A percentile compares a stretch with the other conserved stretches of the same genome.
Evolutionary conservation across 2,797 vertebrate species (phyloP).

Genomic region (Cryptoblepharus egeriae): DNA sequence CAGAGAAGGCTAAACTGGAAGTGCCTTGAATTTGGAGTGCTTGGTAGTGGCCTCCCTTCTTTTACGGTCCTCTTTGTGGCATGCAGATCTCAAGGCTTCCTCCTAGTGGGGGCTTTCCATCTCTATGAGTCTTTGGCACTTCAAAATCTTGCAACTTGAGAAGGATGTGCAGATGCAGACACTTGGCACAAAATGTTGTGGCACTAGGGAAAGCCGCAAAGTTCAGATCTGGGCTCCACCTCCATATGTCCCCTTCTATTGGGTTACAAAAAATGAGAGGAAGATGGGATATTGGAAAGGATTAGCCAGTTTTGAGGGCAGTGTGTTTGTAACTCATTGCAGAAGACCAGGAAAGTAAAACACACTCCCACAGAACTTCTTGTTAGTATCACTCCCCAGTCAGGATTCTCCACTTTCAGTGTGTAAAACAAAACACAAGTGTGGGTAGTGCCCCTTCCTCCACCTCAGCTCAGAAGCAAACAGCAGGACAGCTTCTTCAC

Average conservation of each 20-base stretch:
- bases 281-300: not conserved
- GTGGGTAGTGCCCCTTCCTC: not conserved
- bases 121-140: slow-evolving; percentile 23
- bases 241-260: not conserved
- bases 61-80: not conserved
- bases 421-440: not conserved
- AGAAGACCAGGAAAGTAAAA: not conserved
- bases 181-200: slow-evolving; percentile 14
- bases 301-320: not conserved
- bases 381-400: not conserved
- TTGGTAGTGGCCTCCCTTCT: not conserved
- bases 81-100: not conserved
- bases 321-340: not conserved
- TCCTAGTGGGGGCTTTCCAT: not conserved
- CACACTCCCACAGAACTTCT: not conserved
- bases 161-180: not conserved
- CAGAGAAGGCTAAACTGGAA: not conserved
- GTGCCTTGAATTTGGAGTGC: not conserved
- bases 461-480: not conserved
- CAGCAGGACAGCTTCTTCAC: not conserved
- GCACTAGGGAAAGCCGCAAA: not conserved
- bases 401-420: not conserved
- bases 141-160: not conserved
- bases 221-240: not conserved
- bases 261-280: not conserved